phyloP scores from a whole-genome alignment of 2,113 vertebrate genomes.

The Struthio camelus region DNA sequence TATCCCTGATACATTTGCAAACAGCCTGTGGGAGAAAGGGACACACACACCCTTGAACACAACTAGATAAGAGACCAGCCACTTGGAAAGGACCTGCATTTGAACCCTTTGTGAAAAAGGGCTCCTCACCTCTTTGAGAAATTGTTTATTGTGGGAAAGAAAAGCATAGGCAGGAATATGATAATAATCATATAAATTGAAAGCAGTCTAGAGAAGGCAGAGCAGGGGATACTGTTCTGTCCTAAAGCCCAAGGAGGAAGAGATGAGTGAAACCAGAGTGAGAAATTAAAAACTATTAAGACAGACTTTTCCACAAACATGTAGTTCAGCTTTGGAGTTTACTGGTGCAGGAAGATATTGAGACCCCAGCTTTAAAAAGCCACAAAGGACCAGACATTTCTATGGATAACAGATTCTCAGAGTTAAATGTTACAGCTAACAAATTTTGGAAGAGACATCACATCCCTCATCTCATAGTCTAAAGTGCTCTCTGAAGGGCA shows the following conservation, averaged over 20 bases:
- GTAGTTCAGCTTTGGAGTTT: neutral
- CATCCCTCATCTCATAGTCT: neutral
- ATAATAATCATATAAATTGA: neutral
- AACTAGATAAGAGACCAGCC: neutral
- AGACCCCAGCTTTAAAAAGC: neutral
- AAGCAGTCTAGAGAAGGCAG: neutral
- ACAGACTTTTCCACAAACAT: neutral
- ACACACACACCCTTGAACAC: neutral
- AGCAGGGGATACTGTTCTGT: fast-evolving
- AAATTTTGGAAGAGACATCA: neutral
- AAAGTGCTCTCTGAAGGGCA: neutral
- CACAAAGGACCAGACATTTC: neutral
- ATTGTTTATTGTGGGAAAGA: fast-evolving
- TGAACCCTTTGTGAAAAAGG: fast-evolving
- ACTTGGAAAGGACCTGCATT: neutral
- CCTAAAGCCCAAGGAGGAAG: neutral
- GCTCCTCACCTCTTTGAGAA: neutral
- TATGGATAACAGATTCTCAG: neutral
- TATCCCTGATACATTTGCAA: slow-evolving; percentile 36
- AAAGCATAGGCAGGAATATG: neutral
- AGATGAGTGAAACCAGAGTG: neutral
- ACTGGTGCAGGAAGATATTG: neutral
- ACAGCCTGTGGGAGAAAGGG: neutral
- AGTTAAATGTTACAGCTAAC: neutral
- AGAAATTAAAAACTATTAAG: neutral